These are phyloP conservation scores for Anaspis maculata DNA, from an alignment of 2,888 invertebrate species.

Conservation along the genomic window DNA sequence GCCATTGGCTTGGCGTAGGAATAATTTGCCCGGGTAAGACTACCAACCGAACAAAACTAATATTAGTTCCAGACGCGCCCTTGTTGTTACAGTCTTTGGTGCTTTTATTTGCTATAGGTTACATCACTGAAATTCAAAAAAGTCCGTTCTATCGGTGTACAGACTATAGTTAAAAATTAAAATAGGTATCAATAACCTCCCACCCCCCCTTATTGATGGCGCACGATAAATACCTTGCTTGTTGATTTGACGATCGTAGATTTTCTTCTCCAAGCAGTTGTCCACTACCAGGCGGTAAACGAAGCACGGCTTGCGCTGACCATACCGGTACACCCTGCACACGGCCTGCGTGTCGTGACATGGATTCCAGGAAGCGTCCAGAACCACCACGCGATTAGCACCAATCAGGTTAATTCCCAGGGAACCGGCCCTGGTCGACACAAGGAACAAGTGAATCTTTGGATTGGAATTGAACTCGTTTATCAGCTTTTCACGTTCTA, in stretches of 20 bases:
- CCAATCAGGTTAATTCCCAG: constrained; percentile 95
- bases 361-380: constrained; percentile 99
- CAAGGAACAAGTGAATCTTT: constrained; percentile 81
- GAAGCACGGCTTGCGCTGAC: constrained; percentile 89
- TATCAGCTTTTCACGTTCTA: constrained; percentile 91
- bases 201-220: too few relatives aligned
- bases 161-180: too few relatives aligned
- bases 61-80: too few relatives aligned
- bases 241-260: constrained; percentile 96
- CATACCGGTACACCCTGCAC: constrained; percentile 91
- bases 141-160: too few relatives aligned
- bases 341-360: constrained; percentile 98
- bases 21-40: too few relatives aligned
- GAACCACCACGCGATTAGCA: constrained; percentile 93
- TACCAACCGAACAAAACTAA: too few relatives aligned
- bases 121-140: too few relatives aligned
- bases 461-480: constrained; percentile 91
- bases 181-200: too few relatives aligned
- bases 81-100: too few relatives aligned
- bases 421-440: constrained; percentile 94
- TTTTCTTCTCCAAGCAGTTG: constrained; percentile 94
- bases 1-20: too few relatives aligned
- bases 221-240: constrained; percentile 94
- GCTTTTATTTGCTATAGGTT: too few relatives aligned
- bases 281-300: constrained; percentile 96